These are phyloP conservation scores for Merops nubicus DNA, from an alignment of 2,113 vertebrate species.

Conservation along the genomic window DNA sequence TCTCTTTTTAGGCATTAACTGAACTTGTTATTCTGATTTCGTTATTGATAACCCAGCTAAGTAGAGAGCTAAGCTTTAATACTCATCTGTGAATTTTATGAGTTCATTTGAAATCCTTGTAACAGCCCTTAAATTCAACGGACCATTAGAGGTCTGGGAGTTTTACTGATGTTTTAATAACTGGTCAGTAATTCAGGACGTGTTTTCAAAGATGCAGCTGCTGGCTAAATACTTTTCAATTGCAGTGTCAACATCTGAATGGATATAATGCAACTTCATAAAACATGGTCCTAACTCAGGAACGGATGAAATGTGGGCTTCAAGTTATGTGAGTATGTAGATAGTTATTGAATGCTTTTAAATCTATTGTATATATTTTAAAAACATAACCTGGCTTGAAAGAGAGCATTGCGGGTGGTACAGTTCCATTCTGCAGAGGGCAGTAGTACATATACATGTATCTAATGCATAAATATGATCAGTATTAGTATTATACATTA, in stretches of 20 bases:
- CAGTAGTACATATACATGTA: not conserved
- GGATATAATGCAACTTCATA: not conserved
- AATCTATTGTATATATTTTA: not conserved
- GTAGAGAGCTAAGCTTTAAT: not conserved
- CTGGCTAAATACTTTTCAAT: not conserved
- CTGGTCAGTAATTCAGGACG: not conserved
- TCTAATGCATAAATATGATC: not conserved
- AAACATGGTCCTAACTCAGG: not conserved
- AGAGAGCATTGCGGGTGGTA: not conserved
- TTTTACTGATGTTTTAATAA: not conserved
- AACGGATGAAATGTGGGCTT: not conserved
- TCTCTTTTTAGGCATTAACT: slow-evolving; percentile 31
- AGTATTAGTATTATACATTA: not conserved
- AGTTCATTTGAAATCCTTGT: slow-evolving; percentile 31
- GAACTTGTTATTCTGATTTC: slow-evolving; percentile 47
- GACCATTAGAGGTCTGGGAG: not conserved
- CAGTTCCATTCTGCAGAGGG: not conserved
- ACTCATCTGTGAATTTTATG: not conserved
- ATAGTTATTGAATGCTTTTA: not conserved
- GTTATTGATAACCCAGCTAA: not conserved
- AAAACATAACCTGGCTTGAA: not conserved
- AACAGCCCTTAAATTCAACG: slow-evolving; percentile 17
- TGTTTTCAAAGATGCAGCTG: not conserved
- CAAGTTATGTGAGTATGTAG: not conserved
- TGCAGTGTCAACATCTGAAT: not conserved